Conservation (phyloP, 1,140 invertebrate species). For the Proales similis region DNA sequence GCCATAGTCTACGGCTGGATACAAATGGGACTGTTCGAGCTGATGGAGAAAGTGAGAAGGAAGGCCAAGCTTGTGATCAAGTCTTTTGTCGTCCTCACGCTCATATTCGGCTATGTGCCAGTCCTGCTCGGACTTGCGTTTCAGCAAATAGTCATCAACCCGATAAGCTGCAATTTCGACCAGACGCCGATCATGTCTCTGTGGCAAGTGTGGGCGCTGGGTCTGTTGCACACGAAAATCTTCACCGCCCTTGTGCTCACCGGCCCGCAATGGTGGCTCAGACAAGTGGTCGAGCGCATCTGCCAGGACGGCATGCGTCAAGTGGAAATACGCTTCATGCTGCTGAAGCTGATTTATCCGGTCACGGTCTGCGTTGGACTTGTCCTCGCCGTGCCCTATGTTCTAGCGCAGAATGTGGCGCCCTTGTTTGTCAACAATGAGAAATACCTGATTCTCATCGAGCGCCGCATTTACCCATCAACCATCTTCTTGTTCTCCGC, state of each 20-base stretch:
- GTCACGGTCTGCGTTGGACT: slow-evolving; percentile 77
- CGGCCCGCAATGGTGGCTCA: slow-evolving; percentile 89
- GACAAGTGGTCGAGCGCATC: slow-evolving; percentile 75
- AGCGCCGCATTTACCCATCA: slow-evolving; percentile 82
- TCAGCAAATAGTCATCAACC: slow-evolving; percentile 82
- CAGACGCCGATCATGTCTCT: slow-evolving; percentile 89
- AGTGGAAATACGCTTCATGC: slow-evolving; percentile 78
- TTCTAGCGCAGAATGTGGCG: slow-evolving; percentile 68
- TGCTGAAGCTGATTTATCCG: slow-evolving; percentile 75
- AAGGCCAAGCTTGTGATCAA: slow-evolving; percentile 60
- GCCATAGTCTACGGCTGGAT: slow-evolving; percentile 74
- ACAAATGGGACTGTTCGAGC: slow-evolving; percentile 72
- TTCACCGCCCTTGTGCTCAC: slow-evolving; percentile 92
- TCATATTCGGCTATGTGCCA: slow-evolving; percentile 81
- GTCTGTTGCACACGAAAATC: slow-evolving; percentile 93
- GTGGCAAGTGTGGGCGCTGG: slow-evolving; percentile 73
- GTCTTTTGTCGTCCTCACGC: slow-evolving; percentile 62
- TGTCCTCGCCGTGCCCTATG: slow-evolving; percentile 79
- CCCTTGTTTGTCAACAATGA: slow-evolving; percentile 68
- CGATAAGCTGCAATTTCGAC: slow-evolving; percentile 78
- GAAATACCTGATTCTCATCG: slow-evolving; percentile 67
- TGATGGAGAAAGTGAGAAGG: slow-evolving; percentile 65
- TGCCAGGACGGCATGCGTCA: slow-evolving; percentile 80
- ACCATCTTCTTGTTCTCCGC: slow-evolving; percentile 66
- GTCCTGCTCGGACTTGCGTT: slow-evolving; percentile 81